Evolutionary conservation across 2,113 vertebrate genomes (phyloP).

Genomic region (Hemibagrus wyckioides): DNA sequence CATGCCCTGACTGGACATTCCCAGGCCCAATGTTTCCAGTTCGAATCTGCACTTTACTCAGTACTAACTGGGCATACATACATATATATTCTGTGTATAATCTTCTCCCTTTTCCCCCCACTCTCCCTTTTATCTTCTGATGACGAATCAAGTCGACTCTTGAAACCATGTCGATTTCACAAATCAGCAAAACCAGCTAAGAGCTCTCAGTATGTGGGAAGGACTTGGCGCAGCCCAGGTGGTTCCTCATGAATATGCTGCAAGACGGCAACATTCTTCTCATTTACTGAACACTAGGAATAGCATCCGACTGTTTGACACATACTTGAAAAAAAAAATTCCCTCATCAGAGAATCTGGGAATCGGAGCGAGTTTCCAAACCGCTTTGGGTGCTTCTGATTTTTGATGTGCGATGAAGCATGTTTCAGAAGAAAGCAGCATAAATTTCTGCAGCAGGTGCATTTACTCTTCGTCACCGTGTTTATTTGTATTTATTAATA

Average conservation of each 20-base stretch:
- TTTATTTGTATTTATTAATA: constrained; percentile 7
- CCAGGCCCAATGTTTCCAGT: too few species aligned
- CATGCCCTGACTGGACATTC: too few species aligned
- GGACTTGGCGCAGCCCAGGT: neutral
- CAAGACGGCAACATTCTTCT: neutral
- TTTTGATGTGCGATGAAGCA: neutral
- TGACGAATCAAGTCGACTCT: too few species aligned
- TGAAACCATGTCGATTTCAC: neutral
- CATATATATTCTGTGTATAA: too few species aligned
- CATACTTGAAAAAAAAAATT: neutral
- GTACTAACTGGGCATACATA: too few species aligned
- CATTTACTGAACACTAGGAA: neutral
- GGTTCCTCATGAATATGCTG: neutral
- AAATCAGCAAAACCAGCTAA: neutral
- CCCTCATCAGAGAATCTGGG: neutral
- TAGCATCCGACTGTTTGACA: neutral
- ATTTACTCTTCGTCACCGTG: neutral
- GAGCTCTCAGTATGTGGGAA: neutral
- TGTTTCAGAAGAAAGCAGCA: neutral
- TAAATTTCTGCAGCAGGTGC: neutral
- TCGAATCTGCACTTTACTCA: too few species aligned
- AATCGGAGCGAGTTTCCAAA: neutral
- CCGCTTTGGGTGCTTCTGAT: neutral
- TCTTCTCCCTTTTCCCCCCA: too few species aligned
- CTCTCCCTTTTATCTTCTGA: too few species aligned